Percentiles rank a stretch among this genome's conserved stretches.
Evolutionary conservation across 2,797 vertebrate genomes (phyloP).

Genomic region (Lepidocolaptes lacrymiger): DNA sequence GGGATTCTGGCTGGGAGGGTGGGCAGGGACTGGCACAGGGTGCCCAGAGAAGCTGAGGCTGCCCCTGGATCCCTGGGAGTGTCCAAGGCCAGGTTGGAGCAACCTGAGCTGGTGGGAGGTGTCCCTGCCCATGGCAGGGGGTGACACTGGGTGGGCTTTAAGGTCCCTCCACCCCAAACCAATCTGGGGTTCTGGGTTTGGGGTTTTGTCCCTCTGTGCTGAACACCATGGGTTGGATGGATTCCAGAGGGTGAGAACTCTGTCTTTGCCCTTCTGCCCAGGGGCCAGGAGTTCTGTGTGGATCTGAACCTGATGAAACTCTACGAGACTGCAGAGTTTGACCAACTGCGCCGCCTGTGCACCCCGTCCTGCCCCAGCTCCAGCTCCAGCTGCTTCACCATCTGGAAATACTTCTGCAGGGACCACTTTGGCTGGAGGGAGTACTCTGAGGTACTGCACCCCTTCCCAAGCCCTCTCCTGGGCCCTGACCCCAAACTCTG

Average conservation of each 20-base stretch:
- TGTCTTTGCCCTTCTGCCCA: constrained; percentile 59
- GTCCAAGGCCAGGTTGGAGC: not conserved
- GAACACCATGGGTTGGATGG: fast-evolving
- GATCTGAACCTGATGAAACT: constrained; percentile 91
- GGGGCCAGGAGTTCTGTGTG: constrained; percentile 90
- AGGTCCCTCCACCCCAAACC: not conserved
- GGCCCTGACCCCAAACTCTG: fast-evolving
- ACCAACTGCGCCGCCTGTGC: constrained; percentile 90
- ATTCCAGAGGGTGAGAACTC: not conserved
- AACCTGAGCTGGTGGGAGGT: not conserved
- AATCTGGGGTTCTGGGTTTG: not conserved
- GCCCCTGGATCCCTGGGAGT: not conserved
- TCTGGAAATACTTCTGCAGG: constrained; percentile 99
- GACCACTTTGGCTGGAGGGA: constrained; percentile 99
- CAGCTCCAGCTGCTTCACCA: constrained; percentile 86
- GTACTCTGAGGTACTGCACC: constrained; percentile 90
- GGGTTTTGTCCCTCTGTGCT: not conserved
- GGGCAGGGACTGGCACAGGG: not conserved
- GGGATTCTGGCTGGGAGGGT: not conserved
- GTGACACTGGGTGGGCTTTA: not conserved
- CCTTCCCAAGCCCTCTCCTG: not conserved
- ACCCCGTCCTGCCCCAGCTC: constrained; percentile 85
- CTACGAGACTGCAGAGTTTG: constrained; percentile 89
- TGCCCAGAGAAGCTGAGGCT: not conserved
- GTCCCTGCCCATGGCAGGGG: not conserved